Conservation (phyloP, 2,888 invertebrate species). For the Agonopterix subpropinquella region DNA sequence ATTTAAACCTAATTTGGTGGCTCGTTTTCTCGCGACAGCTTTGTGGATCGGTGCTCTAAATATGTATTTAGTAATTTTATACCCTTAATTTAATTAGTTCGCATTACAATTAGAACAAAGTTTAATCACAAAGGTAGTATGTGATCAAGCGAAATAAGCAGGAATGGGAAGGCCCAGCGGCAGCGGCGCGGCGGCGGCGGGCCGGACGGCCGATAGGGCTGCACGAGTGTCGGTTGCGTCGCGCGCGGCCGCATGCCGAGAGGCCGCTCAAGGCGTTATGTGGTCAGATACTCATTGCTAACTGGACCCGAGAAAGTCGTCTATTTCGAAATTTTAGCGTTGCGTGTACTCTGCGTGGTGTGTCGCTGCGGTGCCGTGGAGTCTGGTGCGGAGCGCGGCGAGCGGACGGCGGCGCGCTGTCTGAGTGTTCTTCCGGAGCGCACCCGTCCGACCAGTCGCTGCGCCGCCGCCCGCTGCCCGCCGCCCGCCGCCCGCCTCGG, state of each 20-base stretch:
- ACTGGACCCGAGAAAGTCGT: conserved; percentile 65
- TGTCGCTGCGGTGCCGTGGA: conserved; percentile 68
- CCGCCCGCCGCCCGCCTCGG: conserved; percentile 69
- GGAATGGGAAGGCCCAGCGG: background rate
- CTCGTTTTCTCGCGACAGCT: too few relatives aligned
- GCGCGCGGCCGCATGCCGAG: conserved; percentile 28
- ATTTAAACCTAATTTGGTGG: background rate
- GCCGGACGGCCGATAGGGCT: background rate
- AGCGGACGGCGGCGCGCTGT: conserved; percentile 68
- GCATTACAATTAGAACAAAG: background rate
- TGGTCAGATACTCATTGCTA: conserved; percentile 52
- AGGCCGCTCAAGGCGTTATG: conserved; percentile 33
- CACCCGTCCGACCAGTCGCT: conserved; percentile 73
- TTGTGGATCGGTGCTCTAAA: too few relatives aligned
- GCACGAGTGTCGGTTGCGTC: background rate
- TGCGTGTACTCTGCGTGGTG: conserved; percentile 58
- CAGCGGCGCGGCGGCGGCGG: background rate
- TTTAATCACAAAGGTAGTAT: background rate
- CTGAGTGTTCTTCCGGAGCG: conserved; percentile 68
- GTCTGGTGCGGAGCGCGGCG: conserved; percentile 60
- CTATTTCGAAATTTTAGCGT: conserved; percentile 69
- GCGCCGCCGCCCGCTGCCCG: conserved; percentile 47
- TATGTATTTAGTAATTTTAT: background rate
- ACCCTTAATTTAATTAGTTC: background rate
- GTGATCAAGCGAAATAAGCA: background rate